phyloP scores from a whole-genome alignment of 2,888 invertebrate species.

The Epistrophe grossulariae region DNA sequence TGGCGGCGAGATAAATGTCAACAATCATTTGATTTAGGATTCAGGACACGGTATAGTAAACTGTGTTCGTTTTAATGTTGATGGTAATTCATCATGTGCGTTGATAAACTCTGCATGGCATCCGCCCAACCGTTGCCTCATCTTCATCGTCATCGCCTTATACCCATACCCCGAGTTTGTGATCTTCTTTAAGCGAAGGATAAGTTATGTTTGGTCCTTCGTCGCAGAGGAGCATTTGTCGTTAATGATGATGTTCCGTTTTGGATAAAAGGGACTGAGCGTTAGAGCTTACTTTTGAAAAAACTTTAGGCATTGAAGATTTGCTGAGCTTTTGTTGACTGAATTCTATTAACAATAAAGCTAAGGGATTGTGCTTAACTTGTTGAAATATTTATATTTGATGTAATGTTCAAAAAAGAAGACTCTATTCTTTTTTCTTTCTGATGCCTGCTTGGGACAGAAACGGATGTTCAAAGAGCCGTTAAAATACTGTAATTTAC shows the following conservation, averaged over 20 bases:
- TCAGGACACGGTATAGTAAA: conserved; percentile 24
- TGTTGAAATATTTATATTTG: conserved; percentile 60
- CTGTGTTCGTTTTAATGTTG: conserved; percentile 35
- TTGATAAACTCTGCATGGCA: conserved; percentile 42
- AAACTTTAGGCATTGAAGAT: conserved; percentile 4
- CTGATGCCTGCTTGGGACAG: neutral
- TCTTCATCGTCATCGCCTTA: neutral
- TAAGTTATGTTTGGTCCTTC: conserved; percentile 20
- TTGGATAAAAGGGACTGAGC: neutral
- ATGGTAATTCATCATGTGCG: conserved; percentile 63
- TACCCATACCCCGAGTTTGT: neutral
- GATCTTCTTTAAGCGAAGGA: conserved; percentile 2
- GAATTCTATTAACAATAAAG: conserved; percentile 56
- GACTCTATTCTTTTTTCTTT: neutral
- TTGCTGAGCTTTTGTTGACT: conserved; percentile 50
- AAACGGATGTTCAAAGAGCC: conserved; percentile 42
- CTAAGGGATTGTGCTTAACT: conserved; percentile 62
- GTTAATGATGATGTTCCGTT: conserved; percentile 49
- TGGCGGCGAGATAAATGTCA: conserved; percentile 61
- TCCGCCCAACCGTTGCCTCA: conserved; percentile 30
- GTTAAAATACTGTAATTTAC: conserved; percentile 61
- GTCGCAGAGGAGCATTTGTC: conserved; percentile 23
- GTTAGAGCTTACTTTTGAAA: conserved; percentile 22
- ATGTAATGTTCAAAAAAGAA: conserved; percentile 20
- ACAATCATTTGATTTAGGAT: conserved; percentile 59